These are phyloP conservation scores for Phylloscopus trochilus DNA, from an alignment of 2,113 vertebrate genomes.

Conservation along the genomic window DNA sequence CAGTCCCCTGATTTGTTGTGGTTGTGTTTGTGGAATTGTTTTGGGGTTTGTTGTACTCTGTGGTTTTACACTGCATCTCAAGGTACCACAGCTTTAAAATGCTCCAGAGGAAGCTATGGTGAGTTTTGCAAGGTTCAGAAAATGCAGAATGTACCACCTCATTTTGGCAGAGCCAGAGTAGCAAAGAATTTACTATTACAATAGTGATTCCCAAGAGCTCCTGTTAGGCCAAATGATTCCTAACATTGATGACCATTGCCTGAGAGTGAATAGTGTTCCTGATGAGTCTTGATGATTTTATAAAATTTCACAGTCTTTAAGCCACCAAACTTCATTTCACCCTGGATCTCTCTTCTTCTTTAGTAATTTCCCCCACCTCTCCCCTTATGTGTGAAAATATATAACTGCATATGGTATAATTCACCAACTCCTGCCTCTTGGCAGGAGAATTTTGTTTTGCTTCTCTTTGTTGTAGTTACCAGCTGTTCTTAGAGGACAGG, in stretches of 20 bases:
- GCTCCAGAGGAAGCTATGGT: not conserved
- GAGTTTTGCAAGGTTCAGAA: not conserved
- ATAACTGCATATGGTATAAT: not conserved
- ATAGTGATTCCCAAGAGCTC: not conserved
- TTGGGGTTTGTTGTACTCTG: not conserved
- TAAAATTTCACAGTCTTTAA: not conserved
- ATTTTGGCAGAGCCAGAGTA: not conserved
- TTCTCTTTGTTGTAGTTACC: not conserved
- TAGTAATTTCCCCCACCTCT: not conserved
- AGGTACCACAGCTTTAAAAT: not conserved
- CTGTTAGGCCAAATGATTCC: not conserved
- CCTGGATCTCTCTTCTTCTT: not conserved
- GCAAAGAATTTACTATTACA: not conserved
- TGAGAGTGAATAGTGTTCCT: not conserved
- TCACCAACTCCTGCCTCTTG: not conserved
- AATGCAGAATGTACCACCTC: not conserved
- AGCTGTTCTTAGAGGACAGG: not conserved
- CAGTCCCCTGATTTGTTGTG: not conserved
- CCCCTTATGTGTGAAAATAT: accelerated
- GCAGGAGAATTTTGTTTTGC: not conserved
- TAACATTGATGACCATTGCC: not conserved
- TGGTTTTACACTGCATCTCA: not conserved
- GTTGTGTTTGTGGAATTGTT: not conserved
- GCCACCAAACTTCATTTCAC: not conserved
- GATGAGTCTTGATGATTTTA: not conserved